Evolutionary conservation across 2,888 invertebrate genomes (phyloP), one percentile per base, ranked within the genome.

Genomic region (Xanthia togata): DNA sequence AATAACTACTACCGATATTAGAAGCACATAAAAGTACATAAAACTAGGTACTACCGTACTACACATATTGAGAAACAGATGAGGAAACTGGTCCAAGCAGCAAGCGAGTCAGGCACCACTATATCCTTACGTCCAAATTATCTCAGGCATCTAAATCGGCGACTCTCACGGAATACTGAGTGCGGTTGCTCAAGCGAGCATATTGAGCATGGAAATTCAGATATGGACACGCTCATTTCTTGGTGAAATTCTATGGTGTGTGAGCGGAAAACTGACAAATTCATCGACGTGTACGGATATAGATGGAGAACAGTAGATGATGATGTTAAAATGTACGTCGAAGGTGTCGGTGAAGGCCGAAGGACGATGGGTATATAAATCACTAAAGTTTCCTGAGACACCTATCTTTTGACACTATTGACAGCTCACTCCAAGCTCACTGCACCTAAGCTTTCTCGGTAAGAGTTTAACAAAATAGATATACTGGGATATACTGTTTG

Each of bases 71-170:
- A 77, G 78, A 60, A 82, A 85, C 31, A 77, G 59, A 81, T 84
- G 76, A 64, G 69, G 85, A 81, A 83, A 83, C 85, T 72, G 72
- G 85, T 72, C n/a, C 71, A 67, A 74, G 65, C 64, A 53, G 55
- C 38, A 11, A 74, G 57, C 70, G 17, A 47, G 81, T 79, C 68
- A 59, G 47, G 67, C 67, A 64, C 63, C 17, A 70, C 65, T 73
- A 35, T 73, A 81, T 84, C 78, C 82, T 76, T 69, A 81, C 78
- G 55, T 70, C 85, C 73, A 63, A 83, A 85, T 77, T 77, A 86
- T 86, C 86, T 79, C 62, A 67, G 70, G 70, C 65, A 83, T 86
- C 76, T 84, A 82, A 83, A 81, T 70, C 73, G 78, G 53, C 63
- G 38, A 64, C 69, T 77, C 82, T 81, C 73, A 78, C 78, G 82